Percentiles rank a stretch among this genome's conserved stretches.
These are phyloP conservation scores for Girardia tigrina DNA, from an alignment of 2,888 invertebrate genomes.

Conservation along the genomic window DNA sequence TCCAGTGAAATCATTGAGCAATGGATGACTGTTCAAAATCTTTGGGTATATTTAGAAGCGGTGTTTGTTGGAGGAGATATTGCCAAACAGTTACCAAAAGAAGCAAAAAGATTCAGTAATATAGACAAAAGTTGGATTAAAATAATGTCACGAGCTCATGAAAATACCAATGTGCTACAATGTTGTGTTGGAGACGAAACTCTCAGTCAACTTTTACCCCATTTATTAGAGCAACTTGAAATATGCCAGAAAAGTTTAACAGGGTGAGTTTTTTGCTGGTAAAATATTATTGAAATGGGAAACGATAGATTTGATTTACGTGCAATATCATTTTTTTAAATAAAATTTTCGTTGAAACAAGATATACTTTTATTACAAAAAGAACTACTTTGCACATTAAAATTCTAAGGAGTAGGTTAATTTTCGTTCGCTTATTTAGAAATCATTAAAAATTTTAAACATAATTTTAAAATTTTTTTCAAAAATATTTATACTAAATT, in stretches of 20 bases:
- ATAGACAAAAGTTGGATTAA: slow-evolving; percentile 97
- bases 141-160: slow-evolving; percentile 88
- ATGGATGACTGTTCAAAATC: slow-evolving; percentile 90
- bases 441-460: too few species aligned
- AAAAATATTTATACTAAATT: too few species aligned
- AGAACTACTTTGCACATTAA: too few species aligned
- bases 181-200: slow-evolving; percentile 91
- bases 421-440: too few species aligned
- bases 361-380: too few species aligned
- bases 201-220: slow-evolving; percentile 73
- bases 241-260: slow-evolving; percentile 88
- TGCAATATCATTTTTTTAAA: too few species aligned
- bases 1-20: slow-evolving; percentile 88
- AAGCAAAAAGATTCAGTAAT: slow-evolving; percentile 62
- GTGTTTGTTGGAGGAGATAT: slow-evolving; percentile 96
- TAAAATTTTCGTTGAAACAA: too few species aligned
- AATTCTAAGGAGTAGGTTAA: too few species aligned
- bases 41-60: slow-evolving; percentile 95
- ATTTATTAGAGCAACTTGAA: slow-evolving; percentile 84
- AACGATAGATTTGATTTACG: too few species aligned
- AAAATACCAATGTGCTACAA: slow-evolving; percentile 81
- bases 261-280: too few species aligned
- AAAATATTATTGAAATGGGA: too few species aligned
- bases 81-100: slow-evolving; percentile 73
- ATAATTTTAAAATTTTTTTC: too few species aligned